These are phyloP conservation scores for Phrynocephalus guinanensis DNA, from an alignment of 2,797 vertebrate species.

Conservation along the genomic window DNA sequence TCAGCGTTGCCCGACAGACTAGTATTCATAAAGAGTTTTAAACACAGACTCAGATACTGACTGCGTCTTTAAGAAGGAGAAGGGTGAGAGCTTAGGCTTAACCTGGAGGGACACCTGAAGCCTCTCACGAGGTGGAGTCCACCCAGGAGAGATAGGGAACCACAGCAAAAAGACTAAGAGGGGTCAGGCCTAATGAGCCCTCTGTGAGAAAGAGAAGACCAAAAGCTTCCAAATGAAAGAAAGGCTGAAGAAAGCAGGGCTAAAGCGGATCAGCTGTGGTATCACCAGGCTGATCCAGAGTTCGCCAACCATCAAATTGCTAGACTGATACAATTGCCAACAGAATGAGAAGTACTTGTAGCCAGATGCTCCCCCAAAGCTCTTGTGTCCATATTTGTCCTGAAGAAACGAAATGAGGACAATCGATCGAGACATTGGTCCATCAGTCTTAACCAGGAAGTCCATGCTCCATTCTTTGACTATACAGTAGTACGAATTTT, in stretches of 20 bases:
- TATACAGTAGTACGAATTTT: constrained; percentile 48
- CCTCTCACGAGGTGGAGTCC: constrained; percentile 72
- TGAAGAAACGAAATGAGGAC: constrained; percentile 37
- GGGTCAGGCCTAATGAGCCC: constrained; percentile 76
- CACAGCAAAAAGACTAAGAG: constrained; percentile 73
- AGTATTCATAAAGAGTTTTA: constrained; percentile 71
- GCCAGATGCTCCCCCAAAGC: constrained; percentile 61
- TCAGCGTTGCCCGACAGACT: constrained; percentile 58
- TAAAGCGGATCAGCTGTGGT: constrained; percentile 74
- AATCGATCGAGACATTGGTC: constrained; percentile 28
- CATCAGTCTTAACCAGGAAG: not conserved
- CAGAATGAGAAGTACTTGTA: constrained; percentile 62
- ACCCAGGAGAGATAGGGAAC: constrained; percentile 69
- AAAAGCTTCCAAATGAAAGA: constrained; percentile 66
- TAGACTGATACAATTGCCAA: constrained; percentile 24
- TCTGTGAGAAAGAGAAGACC: constrained; percentile 68
- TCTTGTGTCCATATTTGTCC: constrained; percentile 54
- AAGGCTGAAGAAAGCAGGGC: constrained; percentile 75
- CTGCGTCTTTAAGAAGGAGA: constrained; percentile 73
- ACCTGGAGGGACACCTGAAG: constrained; percentile 73
- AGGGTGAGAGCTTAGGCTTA: constrained; percentile 75
- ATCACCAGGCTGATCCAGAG: constrained; percentile 74
- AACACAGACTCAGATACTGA: constrained; percentile 70
- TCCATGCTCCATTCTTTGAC: constrained; percentile 40
- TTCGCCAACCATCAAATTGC: constrained; percentile 74